Evolutionary conservation across 2,113 vertebrate species (phyloP).

Genomic region (Mobula birostris): DNA sequence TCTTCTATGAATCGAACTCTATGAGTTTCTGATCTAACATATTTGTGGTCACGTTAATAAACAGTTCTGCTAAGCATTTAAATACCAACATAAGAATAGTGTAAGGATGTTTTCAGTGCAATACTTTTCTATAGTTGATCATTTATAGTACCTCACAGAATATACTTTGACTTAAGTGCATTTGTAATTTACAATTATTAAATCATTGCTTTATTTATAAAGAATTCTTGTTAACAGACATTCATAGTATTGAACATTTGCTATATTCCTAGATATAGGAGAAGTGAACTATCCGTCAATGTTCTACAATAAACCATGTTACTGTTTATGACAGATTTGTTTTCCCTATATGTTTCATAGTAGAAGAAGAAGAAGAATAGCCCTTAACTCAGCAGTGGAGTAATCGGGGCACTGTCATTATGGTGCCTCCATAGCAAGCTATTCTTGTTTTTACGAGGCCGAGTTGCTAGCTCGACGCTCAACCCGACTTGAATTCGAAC

Average conservation of each 20-base stretch:
- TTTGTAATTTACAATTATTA: neutral
- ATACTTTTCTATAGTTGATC: neutral
- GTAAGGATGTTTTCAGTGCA: neutral
- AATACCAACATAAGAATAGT: neutral
- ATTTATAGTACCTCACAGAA: neutral
- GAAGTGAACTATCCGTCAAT: neutral
- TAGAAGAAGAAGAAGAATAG: too few species aligned
- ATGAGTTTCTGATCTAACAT: neutral
- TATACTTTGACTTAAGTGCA: neutral
- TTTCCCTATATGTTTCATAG: neutral
- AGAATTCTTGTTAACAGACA: neutral
- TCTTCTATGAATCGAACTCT: neutral
- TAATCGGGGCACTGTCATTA: too few species aligned
- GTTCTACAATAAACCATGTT: neutral
- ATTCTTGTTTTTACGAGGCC: too few species aligned
- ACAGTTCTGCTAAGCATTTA: neutral
- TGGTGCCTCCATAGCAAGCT: too few species aligned
- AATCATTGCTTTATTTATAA: neutral
- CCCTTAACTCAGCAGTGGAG: too few species aligned
- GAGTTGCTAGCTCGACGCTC: too few species aligned
- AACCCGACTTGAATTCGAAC: too few species aligned
- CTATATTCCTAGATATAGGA: neutral
- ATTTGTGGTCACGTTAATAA: neutral
- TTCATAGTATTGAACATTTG: neutral
- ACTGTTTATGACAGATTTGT: neutral